A percentile compares a stretch with the other conserved stretches of the same genome.
Evolutionary conservation across 1,140 invertebrate species (phyloP).

Genomic region (Tetraneura akinire): DNA sequence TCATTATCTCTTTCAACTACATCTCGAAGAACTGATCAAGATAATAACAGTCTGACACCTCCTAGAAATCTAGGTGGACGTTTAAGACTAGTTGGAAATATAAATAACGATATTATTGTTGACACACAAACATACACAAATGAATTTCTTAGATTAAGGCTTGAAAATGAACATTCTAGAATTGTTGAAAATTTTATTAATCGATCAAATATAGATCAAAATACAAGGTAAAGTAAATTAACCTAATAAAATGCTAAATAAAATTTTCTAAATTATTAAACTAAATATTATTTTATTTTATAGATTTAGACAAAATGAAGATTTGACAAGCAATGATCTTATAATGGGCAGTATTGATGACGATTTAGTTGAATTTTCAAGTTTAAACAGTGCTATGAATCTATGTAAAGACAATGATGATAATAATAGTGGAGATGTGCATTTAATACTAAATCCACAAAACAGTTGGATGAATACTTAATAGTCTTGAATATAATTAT

Average conservation of each 20-base stretch:
- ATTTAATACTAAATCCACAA: background rate
- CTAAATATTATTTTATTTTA: background rate
- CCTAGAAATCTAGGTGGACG: background rate
- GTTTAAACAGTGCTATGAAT: conserved; percentile 1
- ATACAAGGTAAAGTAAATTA: background rate
- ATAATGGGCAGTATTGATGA: background rate
- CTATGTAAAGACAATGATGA: conserved; percentile 16
- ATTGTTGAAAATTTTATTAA: background rate
- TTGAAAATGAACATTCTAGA: background rate
- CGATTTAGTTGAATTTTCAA: background rate
- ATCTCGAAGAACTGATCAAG: conserved; percentile 7
- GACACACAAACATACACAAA: background rate
- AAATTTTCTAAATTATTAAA: no score
- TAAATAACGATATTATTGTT: background rate
- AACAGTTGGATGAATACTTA: background rate
- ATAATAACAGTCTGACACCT: background rate
- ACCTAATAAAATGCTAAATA: background rate
- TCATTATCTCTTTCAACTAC: background rate
- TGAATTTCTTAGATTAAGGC: background rate
- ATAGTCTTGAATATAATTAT: no score
- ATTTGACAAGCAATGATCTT: background rate
- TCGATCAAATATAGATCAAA: conserved; percentile 5
- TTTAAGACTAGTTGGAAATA: background rate
- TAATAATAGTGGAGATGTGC: conserved; percentile 15
- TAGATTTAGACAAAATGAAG: background rate